Percentiles rank a stretch among this genome's conserved stretches.
Evolutionary conservation across 2,888 invertebrate genomes (phyloP).

Genomic region (Capitulum mitella): DNA sequence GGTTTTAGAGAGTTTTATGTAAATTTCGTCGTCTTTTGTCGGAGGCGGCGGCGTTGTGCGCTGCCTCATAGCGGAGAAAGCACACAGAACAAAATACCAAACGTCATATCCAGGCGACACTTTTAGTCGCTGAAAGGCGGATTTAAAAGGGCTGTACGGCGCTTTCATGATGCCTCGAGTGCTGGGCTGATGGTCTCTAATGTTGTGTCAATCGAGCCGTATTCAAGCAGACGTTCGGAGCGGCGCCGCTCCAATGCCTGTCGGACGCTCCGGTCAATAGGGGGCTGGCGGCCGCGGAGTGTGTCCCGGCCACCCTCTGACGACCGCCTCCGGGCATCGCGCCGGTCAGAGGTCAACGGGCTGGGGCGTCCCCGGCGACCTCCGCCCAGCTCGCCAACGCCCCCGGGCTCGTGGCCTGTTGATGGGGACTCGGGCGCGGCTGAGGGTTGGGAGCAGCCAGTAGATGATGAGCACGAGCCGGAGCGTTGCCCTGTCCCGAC

Average conservation of each 20-base stretch:
- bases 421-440: no score
- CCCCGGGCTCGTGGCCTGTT: no score
- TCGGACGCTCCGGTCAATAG: background rate
- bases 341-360: no score
- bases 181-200: constrained; percentile 18
- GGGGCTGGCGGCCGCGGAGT: background rate
- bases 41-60: background rate
- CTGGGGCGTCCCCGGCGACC: no score
- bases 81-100: constrained; percentile 24
- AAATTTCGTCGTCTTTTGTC: constrained; percentile 13
- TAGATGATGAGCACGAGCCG: no score
- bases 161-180: background rate
- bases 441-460: no score
- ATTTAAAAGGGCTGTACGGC: constrained; percentile 22
- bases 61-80: background rate
- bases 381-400: no score
- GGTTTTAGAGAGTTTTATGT: constrained; percentile 24
- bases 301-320: no score
- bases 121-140: constrained; percentile 17
- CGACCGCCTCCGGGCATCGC: no score
- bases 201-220: constrained; percentile 1
- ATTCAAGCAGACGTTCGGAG: background rate
- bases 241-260: background rate
- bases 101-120: constrained; percentile 18
- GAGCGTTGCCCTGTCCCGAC: no score